Conservation (phyloP, 2,888 invertebrate genomes). For the Ischnura elegans region DNA sequence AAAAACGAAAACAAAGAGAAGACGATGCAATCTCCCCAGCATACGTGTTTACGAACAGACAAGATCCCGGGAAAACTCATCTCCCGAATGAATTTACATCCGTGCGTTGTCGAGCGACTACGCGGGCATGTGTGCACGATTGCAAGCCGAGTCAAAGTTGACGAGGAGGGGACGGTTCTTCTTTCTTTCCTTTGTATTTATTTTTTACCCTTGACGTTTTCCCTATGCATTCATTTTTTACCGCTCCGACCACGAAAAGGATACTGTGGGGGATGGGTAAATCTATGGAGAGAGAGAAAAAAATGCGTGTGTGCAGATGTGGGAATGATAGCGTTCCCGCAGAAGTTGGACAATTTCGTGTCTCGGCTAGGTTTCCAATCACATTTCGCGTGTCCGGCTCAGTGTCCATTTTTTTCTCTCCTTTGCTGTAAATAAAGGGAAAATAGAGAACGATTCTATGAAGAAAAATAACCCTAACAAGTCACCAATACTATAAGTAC, state of each 20-base stretch:
- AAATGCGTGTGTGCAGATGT: not conserved
- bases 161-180: conserved; percentile 1
- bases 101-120: not conserved
- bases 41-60: conserved; percentile 17
- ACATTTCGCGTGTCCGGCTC: not conserved
- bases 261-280: not conserved
- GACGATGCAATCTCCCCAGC: conserved; percentile 3
- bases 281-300: not conserved
- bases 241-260: not conserved
- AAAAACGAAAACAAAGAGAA: not conserved
- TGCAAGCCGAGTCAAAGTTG: not conserved
- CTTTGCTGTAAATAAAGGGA: not conserved
- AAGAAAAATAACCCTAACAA: not conserved
- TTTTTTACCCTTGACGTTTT: not conserved
- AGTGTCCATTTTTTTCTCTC: not conserved
- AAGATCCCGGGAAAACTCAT: not conserved
- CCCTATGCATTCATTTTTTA: not conserved
- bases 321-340: conserved; percentile 20
- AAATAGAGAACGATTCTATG: not conserved
- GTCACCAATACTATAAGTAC: not conserved
- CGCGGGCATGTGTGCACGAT: not conserved
- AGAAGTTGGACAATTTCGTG: not conserved
- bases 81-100: conserved; percentile 35
- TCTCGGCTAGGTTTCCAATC: not conserved
- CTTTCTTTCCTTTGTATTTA: not conserved